Evolutionary conservation across 30 jellyfish, hydroid and myxozoan species (phyloP), one percentile per base, ranked within the genome.

Genomic region (Pelagia noctiluca): DNA sequence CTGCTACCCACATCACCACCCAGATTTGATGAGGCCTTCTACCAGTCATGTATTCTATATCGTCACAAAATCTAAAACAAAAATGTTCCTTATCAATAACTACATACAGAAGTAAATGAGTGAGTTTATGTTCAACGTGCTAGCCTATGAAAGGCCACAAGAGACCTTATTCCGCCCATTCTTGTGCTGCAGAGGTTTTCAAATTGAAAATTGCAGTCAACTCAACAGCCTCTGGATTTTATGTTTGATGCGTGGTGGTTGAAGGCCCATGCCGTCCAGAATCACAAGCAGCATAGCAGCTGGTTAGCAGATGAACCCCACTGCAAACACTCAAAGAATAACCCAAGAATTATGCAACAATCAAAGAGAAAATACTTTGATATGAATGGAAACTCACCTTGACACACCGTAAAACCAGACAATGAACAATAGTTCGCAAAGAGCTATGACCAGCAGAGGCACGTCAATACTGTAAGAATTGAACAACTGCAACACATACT

Each of bases 1-100:
- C 60, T n/a, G 70, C 72, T 49, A 50, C 67, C 97, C 97, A 90
- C 16, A 83, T 34, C 52, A 90, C 68, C 3, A 60, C 78, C 90
- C 92, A 90, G 37, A 90, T 53, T 36, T 74, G 1, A 24, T 94
- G 88, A 11, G 93, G 89, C 26, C 83, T 73, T 31, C 88, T 74
- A 0, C 97, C 97, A 28, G 97, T 90, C 97, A 90, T 90, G 36
- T 60, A 54, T 50, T 84, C 94, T 67, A 90, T 90, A 46, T 90
- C 97, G 8, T 90, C 89, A 60, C 96, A 75, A 83, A 90, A 90
- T 64, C 97, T 90, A 72, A 54, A 22, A 35, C 11, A 63, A 30
- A 61, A 22, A n/a, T n/a, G n/a, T n/a, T n/a, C n/a, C n/a, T n/a
- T n/a, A n/a, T n/a, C n/a, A n/a, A n/a, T n/a, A n/a, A n/a, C n/a